Conservation (phyloP, 2,797 vertebrate species). For the Microctenopoma lineatum region DNA sequence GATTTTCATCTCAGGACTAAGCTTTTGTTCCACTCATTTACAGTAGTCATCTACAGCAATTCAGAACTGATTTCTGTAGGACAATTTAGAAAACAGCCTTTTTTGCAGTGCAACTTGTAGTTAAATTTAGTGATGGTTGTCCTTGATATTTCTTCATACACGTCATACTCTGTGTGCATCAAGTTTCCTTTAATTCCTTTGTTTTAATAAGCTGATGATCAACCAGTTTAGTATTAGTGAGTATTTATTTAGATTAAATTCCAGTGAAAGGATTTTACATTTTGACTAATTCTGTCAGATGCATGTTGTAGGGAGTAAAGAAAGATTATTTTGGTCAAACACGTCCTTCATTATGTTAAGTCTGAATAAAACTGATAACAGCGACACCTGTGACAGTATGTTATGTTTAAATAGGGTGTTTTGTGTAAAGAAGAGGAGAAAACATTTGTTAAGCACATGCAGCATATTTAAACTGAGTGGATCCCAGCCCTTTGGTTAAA, state of each 20-base stretch:
- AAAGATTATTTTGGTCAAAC: conserved; percentile 45
- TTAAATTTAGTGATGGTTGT: conserved; percentile 1
- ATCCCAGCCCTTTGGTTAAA: no score
- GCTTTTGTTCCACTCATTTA: neutral
- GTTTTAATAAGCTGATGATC: conserved; percentile 30
- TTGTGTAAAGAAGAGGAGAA: neutral
- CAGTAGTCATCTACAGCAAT: no score
- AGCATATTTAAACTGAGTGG: no score
- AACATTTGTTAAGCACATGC: neutral
- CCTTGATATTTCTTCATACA: conserved; percentile 8
- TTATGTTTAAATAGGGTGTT: no score
- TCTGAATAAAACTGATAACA: conserved; percentile 78
- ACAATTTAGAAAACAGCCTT: neutral
- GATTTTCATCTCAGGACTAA: neutral
- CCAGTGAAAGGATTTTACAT: conserved; percentile 44
- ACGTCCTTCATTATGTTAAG: conserved; percentile 58
- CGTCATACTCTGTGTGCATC: conserved; percentile 1
- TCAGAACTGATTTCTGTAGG: no score
- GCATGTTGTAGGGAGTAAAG: conserved; percentile 50
- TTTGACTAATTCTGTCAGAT: conserved; percentile 32
- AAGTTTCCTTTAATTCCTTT: conserved; percentile 24
- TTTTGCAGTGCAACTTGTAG: conserved; percentile 27
- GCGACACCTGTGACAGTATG: neutral
- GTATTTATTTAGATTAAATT: conserved; percentile 72
- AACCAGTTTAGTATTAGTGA: conserved; percentile 39